phyloP scores from a whole-genome alignment of 2,888 invertebrate species.

The Agrochola lychnidis region DNA sequence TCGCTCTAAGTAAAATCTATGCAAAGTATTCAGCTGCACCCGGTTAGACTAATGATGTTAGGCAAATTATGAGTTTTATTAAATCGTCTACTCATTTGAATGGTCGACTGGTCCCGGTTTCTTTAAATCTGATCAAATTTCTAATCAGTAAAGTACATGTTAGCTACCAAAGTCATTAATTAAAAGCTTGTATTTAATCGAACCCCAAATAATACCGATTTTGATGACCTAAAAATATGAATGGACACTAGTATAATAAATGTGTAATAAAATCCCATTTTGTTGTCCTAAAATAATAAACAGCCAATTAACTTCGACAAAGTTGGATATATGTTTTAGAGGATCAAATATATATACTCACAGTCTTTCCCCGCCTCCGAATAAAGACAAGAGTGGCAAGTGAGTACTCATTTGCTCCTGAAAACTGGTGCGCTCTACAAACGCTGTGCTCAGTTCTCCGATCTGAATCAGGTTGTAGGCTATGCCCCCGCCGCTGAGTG shows the following conservation, averaged over 20 bases:
- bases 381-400: slow-evolving; percentile 76
- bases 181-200: not conserved
- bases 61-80: not conserved
- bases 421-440: slow-evolving; percentile 87
- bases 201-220: not conserved
- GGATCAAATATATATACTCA: slow-evolving; percentile 67
- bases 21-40: not conserved
- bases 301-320: no score
- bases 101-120: not conserved
- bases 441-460: slow-evolving; percentile 91
- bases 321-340: not conserved
- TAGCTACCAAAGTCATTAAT: not conserved
- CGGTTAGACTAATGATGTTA: not conserved
- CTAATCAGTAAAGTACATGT: not conserved
- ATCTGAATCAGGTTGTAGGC: slow-evolving; percentile 91
- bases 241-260: not conserved
- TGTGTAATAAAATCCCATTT: not conserved
- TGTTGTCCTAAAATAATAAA: no score
- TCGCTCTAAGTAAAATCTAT: not conserved
- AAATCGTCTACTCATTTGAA: not conserved
- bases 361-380: slow-evolving; percentile 83
- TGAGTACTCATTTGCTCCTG: slow-evolving; percentile 73
- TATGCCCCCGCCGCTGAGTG: slow-evolving; percentile 83
- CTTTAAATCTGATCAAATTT: not conserved
- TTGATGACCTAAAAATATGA: no score